Base-by-base conservation (phyloP, 2,797 vertebrate genomes). In the Lithobates sylvaticus region DNA sequence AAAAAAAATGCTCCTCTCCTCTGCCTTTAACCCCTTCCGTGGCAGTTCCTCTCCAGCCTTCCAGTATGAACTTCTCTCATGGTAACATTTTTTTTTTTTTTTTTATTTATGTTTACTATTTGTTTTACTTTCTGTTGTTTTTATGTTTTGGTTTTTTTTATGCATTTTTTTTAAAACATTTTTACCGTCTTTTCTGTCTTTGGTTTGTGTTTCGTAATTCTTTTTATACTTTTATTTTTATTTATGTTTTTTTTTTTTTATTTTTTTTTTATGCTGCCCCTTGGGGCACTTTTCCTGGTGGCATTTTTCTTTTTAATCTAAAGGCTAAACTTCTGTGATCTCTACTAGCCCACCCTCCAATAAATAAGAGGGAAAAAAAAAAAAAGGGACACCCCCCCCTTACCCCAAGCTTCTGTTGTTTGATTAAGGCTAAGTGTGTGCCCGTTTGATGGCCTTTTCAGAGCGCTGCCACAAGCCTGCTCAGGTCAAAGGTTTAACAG, bases 401-500 rank as follows among this genome's bases (percentile, higher is more conserved):
- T 67, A 67, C 64, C 5, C 12, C 13, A 8, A 18, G 42, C 78
- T 70, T 81, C 78, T 81, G 76, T 39, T 86, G 68, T 89, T 87
- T 64, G 88, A 89, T 84, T 75, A 50, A 58, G 67, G 83, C 81
- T 73, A 76, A 89, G 78, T 67, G 86, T 88, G 88, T 83, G 75
- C 68, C 88, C 26, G 86, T 85, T 88, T 88, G 89, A 93, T 92
- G 93, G 95, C 95, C 95, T 95, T 94, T 94, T 93, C 92, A 89
- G 88, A 84, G 85, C 67, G 84, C 90, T 85, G 91, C 89, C 90
- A 83, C 81, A 84, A 88, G 92, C 93, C 84, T 84, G 85, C 93
- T 93, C 92, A 80, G 96, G 96, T 96, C 96, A 95, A 91, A 93
- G 95, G 96, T 96, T 96, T 96, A 96, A 96, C 95, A 94, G 96